Evolutionary conservation across 2,888 invertebrate species (phyloP).

Genomic region (Trachelus troglodyta): DNA sequence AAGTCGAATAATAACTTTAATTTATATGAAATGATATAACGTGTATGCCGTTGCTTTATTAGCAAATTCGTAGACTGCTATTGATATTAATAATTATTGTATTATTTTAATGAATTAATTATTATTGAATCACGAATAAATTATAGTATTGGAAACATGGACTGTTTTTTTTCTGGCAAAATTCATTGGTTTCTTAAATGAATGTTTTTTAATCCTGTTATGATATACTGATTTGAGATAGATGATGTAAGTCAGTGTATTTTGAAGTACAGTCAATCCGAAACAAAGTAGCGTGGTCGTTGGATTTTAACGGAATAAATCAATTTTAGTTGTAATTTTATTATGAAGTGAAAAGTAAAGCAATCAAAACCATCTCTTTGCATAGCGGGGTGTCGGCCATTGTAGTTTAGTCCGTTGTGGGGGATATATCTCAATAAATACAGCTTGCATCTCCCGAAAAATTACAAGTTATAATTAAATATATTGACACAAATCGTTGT

Average conservation of each 20-base stretch:
- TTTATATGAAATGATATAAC: slow-evolving; percentile 42
- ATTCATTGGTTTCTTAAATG: background rate
- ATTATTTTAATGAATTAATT: slow-evolving; percentile 43
- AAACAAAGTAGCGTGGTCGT: background rate
- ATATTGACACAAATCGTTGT: background rate
- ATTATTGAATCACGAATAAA: slow-evolving; percentile 50
- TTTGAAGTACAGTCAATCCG: background rate
- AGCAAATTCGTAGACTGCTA: slow-evolving; percentile 51
- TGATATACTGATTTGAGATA: background rate
- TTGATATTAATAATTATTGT: slow-evolving; percentile 37
- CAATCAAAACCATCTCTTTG: background rate
- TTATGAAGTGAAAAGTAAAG: background rate
- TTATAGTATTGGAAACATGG: slow-evolving; percentile 33
- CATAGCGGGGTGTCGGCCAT: background rate
- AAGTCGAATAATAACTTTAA: slow-evolving; percentile 42
- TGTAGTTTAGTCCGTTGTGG: background rate
- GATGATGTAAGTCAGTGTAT: background rate
- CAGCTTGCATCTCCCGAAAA: background rate
- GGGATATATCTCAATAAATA: background rate
- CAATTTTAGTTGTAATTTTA: background rate
- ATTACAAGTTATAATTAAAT: background rate
- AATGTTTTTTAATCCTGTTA: background rate
- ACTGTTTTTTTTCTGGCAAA: background rate
- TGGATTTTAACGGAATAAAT: background rate
- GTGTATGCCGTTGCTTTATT: slow-evolving; percentile 49